Evolutionary conservation across 1,140 invertebrate genomes (phyloP).

Genomic region (Oedothorax gibbosus): DNA sequence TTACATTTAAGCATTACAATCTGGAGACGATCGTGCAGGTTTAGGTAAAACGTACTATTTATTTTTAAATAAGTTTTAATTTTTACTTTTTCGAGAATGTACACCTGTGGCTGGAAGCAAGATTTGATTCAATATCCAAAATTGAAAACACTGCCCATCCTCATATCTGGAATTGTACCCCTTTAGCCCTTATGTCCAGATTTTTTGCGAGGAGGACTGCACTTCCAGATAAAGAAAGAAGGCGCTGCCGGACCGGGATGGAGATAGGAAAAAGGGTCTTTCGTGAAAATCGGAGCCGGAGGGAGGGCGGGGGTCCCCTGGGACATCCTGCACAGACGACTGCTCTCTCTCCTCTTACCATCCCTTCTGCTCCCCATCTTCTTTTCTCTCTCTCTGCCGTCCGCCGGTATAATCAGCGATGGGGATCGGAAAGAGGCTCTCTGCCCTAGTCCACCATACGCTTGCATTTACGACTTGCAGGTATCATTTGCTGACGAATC

Average conservation of each 20-base stretch:
- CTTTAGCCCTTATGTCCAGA: neutral
- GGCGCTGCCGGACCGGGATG: constrained; percentile 13
- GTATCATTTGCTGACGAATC: constrained; percentile 62
- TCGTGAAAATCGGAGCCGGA: constrained; percentile 53
- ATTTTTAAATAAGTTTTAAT: too few species aligned
- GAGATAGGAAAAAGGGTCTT: constrained; percentile 46
- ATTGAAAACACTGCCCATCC: too few species aligned
- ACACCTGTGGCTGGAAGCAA: too few species aligned
- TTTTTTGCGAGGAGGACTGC: constrained; percentile 11
- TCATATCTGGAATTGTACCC: too few species aligned
- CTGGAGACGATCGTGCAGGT: too few species aligned
- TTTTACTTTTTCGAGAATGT: too few species aligned
- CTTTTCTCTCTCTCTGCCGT: constrained; percentile 38
- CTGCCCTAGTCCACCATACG: constrained; percentile 50
- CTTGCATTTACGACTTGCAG: constrained; percentile 60
- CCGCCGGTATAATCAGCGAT: constrained; percentile 57
- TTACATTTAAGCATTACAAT: too few species aligned
- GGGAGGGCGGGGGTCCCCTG: constrained; percentile 44
- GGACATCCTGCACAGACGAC: constrained; percentile 55
- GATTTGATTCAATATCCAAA: too few species aligned
- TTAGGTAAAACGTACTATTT: too few species aligned
- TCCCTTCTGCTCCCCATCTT: constrained; percentile 11
- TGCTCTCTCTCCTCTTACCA: constrained; percentile 35
- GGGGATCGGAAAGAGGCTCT: constrained; percentile 54
- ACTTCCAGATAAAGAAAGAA: constrained; percentile 58